Base-by-base conservation (phyloP, 1,140 invertebrate species). In the Gryllus bimaculatus region DNA sequence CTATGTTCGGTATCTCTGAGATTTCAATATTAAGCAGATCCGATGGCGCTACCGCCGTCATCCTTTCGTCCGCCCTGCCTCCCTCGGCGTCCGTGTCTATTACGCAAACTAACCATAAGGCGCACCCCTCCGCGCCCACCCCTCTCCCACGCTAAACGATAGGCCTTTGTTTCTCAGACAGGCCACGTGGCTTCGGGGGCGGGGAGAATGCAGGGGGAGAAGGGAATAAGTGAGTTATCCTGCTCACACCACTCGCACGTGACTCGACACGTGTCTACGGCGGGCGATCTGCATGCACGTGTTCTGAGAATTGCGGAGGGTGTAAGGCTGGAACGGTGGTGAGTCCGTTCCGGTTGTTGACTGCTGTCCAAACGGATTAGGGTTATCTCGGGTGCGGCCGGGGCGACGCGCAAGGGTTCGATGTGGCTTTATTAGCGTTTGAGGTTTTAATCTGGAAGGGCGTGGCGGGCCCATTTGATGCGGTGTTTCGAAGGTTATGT, bases 381-480 rank as follows among this genome's bases (percentile, higher is more conserved):
- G 54, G 54, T 13, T 66, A 66, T 66, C 54, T 66, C 54, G 10
- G 10, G 18, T 3, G 10, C 10, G 54, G 54, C 7, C 54, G 0
- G 26, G 26, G 26, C 26, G 26, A 39, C 26, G 26, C 18, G 54
- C 0, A 7, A 13, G 54, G 54, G 54, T 10, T 66, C 54, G 54
- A 66, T 66, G 54, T 66, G 54, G 54, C 54, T 66, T 66, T 66
- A 66, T 66, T 66, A 66, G 54, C 18, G 54, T 66, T 66, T 66
- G 54, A 66, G 54, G 54, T 66, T 66, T 66, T 66, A 66, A 66
- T 66, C 54, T 10, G 10, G 54, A 3, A 18, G 54, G 18, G 54
- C 0, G 26, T 39, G 26, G 26, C 26, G 26, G 26, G 26, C 1
- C 26, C 1, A 39, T 39, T 5, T 39, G 26, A 39, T 39, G 26